Evolutionary conservation across 2,797 vertebrate genomes (phyloP).

Genomic region (Microcaecilia unicolor): DNA sequence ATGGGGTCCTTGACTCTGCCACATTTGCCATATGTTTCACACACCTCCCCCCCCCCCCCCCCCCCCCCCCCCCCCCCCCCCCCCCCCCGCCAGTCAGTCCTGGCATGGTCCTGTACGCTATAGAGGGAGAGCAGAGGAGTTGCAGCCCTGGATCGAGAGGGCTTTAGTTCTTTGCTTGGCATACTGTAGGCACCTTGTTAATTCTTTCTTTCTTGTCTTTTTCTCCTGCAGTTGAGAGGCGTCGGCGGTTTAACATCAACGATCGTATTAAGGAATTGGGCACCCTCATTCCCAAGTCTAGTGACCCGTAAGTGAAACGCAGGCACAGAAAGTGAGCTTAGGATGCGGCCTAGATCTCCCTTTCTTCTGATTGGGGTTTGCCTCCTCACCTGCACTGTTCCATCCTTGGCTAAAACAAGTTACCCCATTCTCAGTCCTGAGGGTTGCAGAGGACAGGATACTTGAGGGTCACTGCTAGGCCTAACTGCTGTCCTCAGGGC

Average conservation of each 20-base stretch:
- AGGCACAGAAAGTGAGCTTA: neutral
- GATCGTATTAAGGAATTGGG: conserved; percentile 87
- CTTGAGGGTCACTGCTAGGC: no score
- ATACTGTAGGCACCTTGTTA: neutral
- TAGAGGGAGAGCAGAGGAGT: conserved; percentile 40
- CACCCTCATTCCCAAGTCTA: conserved; percentile 78
- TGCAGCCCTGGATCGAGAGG: neutral
- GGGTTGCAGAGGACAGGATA: no score
- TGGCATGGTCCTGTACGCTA: neutral
- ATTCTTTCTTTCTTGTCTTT: neutral
- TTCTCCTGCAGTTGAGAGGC: conserved; percentile 68
- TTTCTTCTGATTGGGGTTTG: neutral
- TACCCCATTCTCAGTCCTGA: neutral
- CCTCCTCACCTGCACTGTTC: neutral
- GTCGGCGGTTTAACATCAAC: conserved; percentile 86
- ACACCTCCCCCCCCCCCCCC: neutral
- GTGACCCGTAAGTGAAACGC: conserved; percentile 70
- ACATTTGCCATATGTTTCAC: neutral
- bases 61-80: neutral
- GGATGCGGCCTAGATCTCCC: no score
- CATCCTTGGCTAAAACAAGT: neutral
- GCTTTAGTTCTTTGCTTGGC: neutral
- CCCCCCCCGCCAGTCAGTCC: neutral
- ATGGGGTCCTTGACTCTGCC: neutral
- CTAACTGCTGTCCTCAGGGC: no score